Conservation (phyloP, 2,113 vertebrate species). For the Scatophagus argus region DNA sequence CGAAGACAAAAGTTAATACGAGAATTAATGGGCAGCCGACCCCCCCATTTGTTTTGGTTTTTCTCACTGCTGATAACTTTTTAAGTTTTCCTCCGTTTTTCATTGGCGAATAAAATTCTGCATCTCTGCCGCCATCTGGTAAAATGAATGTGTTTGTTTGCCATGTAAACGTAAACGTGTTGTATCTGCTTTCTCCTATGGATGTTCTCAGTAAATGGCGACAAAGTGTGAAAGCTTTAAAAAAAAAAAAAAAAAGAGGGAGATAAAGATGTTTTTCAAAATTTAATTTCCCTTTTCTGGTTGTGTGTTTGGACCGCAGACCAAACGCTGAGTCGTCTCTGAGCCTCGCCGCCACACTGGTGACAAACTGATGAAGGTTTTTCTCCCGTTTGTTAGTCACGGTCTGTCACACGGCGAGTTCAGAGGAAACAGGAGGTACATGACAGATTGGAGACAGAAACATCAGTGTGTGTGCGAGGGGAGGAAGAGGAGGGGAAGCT, state of each 20-base stretch:
- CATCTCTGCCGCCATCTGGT: too few species aligned
- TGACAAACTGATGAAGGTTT: constrained; percentile 31
- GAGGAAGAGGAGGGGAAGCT: neutral
- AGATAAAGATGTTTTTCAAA: neutral
- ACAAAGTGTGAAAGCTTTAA: neutral
- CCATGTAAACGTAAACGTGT: too few species aligned
- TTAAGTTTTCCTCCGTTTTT: too few species aligned
- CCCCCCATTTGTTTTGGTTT: too few species aligned
- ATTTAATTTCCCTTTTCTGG: neutral
- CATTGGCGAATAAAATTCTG: too few species aligned
- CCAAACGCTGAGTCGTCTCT: constrained; percentile 13
- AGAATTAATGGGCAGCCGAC: too few species aligned
- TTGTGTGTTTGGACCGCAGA: too few species aligned
- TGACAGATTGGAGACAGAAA: constrained; percentile 71
- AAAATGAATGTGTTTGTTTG: too few species aligned
- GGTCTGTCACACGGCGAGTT: constrained; percentile 22
- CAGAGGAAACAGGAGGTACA: constrained; percentile 46
- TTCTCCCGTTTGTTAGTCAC: constrained; percentile 18
- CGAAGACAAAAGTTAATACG: too few species aligned
- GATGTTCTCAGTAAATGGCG: neutral
- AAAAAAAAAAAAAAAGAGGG: neutral
- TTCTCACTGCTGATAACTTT: too few species aligned
- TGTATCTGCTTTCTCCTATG: neutral
- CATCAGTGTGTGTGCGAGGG: constrained; percentile 29
- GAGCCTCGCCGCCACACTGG: neutral